Evolutionary conservation across 2,888 invertebrate genomes (phyloP).

Genomic region (Sesia bembeciformis): DNA sequence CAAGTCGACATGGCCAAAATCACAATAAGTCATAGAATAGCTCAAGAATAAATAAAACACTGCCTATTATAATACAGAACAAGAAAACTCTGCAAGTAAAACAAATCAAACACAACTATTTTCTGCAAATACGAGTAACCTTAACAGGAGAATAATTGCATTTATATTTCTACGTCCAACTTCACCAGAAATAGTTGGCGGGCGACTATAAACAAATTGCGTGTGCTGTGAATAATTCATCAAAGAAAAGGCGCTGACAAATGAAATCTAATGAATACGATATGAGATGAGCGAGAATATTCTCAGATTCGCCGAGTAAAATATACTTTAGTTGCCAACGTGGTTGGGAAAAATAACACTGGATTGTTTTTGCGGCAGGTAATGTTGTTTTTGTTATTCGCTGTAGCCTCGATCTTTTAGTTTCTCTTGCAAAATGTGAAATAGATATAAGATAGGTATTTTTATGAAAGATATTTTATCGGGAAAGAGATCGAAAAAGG

Average conservation of each 20-base stretch:
- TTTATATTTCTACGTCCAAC: conserved; percentile 32
- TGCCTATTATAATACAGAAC: too few species aligned
- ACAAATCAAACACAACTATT: neutral
- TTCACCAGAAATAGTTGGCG: conserved; percentile 32
- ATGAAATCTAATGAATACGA: conserved; percentile 69
- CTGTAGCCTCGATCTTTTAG: neutral
- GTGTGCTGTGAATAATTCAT: conserved; percentile 61
- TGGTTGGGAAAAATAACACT: neutral
- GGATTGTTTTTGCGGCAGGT: neutral
- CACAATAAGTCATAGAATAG: too few species aligned
- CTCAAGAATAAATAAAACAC: too few species aligned
- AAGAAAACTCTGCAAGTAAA: too few species aligned
- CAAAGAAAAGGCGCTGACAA: conserved; percentile 62
- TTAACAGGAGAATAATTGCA: conserved; percentile 28
- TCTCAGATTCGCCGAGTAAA: conserved; percentile 25
- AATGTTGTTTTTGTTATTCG: neutral
- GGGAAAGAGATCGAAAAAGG: too few species aligned
- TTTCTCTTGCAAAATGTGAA: too few species aligned
- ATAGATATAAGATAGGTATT: too few species aligned
- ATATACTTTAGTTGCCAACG: neutral
- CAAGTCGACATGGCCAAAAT: too few species aligned
- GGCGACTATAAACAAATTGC: conserved; percentile 59
- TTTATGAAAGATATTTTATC: too few species aligned
- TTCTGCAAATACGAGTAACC: neutral
- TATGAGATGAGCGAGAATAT: conserved; percentile 46